Base-by-base conservation (phyloP, 1,140 invertebrate genomes). In the Helicoverpa armigera region DNA sequence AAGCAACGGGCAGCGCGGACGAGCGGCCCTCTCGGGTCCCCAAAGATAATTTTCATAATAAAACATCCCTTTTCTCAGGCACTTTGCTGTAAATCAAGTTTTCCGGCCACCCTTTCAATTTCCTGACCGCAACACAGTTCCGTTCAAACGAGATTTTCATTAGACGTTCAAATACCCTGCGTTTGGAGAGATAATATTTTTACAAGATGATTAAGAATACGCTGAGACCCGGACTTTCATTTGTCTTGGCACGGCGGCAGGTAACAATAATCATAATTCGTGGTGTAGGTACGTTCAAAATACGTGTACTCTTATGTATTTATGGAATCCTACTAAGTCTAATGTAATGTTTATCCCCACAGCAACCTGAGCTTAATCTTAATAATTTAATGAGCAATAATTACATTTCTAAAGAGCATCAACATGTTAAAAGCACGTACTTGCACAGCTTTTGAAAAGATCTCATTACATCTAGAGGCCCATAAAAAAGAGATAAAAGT, bases 41-140 rank as follows among this genome's bases (percentile, higher is more conserved):
- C 81, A 79, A 83, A 90, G 88, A 91, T 91, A 91, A 90, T 90
- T 91, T 89, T 89, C 88, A 89, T 90, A 90, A 88, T 90, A 90
- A 88, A 90, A 89, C 85, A 89, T 88, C 89, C 90, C 90, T 90
- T 90, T 89, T 89, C 86, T 88, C 82, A 87, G 87, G 87, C 85
- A 89, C 86, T 89, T 90, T 86, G 86, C 82, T 89, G 85, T 90
- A 91, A 91, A 90, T 90, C 89, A 91, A 89, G 87, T 89, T 91
- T 91, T 86, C 88, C 87, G 88, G 79, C 82, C 85, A 85, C 84
- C 88, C 90, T 90, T 91, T 91, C 89, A 89, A 91, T 91, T 90
- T 91, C 87, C 90, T 89, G 90, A 89, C 90, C 89, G 83, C 89
- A 88, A 90, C 87, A 83, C 80, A 84, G 83, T 83, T 85, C 82